phyloP scores from a whole-genome alignment of 1,140 invertebrate genomes.

The Drosophila miranda region DNA sequence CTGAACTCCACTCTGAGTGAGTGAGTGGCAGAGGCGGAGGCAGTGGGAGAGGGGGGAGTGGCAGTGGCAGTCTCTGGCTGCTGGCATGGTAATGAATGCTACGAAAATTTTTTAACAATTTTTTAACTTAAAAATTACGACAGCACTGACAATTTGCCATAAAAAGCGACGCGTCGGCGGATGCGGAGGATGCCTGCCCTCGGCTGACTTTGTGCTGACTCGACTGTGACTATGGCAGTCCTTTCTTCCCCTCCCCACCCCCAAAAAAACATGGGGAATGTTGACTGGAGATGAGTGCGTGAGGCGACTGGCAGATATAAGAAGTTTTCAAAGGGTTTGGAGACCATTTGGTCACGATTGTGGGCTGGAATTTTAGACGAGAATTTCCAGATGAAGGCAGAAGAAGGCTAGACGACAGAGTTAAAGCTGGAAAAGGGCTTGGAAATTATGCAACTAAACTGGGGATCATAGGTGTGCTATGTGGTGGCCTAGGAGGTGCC shows the following conservation, averaged over 20 bases:
- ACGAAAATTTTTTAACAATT: constrained; percentile 78
- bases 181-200: constrained; percentile 22
- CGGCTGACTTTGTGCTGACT: constrained; percentile 63
- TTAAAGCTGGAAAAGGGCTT: not conserved
- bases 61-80: not conserved
- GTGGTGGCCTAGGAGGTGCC: no score
- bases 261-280: constrained; percentile 16
- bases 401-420: no score
- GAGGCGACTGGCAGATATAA: not conserved
- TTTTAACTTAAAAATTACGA: constrained; percentile 80
- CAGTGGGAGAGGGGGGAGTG: no score
- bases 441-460: no score
- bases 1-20: constrained; percentile 4
- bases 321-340: not conserved
- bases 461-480: no score
- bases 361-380: no score
- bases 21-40: constrained; percentile 40
- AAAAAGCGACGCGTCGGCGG: constrained; percentile 40
- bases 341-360: no score
- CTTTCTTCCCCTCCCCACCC: not conserved
- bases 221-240: constrained; percentile 15
- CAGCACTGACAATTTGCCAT: constrained; percentile 77
- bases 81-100: constrained; percentile 70
- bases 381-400: no score
- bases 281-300: constrained; percentile 22